Base-by-base conservation (phyloP, 2,888 invertebrate genomes). In the Coelinius sp. region DNA sequence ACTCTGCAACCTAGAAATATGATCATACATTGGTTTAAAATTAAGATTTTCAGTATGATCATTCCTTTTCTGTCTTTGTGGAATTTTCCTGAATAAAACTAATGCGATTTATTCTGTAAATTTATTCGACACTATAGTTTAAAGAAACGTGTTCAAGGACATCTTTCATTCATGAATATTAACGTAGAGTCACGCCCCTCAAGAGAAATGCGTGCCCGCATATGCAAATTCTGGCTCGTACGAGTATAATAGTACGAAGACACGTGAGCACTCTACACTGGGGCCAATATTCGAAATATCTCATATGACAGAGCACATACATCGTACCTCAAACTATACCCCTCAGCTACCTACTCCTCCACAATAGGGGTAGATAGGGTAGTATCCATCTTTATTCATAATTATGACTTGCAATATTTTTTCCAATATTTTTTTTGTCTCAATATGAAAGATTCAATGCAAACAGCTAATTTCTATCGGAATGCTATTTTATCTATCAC, bases 251-350 rank as follows among this genome's bases (percentile, higher is more conserved):
- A 24, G 41, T 41, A 17, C 52, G 64, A 38, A 56, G 66, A 70
- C 52, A 62, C 38, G 20, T 20, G 3, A 56, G 65, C 17, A 38
- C 14, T 62, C 44, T 62, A 35, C 27, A 38, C 68, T 70, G 73
- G 70, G 75, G 76, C 82, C 82, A 83, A 85, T 84, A 84, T 84
- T 82, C 82, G 76, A 83, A 83, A 80, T 82, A 83, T 81, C 79
- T 82, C 81, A 84, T 83, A 85, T 80, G 79, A 79, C 81, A 44
- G 46, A 56, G 64, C 62, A 62, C 41, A 62, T 62, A 62, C 62
- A 62, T 62, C 62, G 38, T 27, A 31, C 8, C 56, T 38, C 62
- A 62, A 38, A 38, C 24, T 38, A 17, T n/a, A 27, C 31, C 56
- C 31, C 56, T 8, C 8, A 56, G 17, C 56, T 31, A 56, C 56